Evolutionary conservation across 1,140 invertebrate genomes (phyloP).

Genomic region (Cherax destructor): DNA sequence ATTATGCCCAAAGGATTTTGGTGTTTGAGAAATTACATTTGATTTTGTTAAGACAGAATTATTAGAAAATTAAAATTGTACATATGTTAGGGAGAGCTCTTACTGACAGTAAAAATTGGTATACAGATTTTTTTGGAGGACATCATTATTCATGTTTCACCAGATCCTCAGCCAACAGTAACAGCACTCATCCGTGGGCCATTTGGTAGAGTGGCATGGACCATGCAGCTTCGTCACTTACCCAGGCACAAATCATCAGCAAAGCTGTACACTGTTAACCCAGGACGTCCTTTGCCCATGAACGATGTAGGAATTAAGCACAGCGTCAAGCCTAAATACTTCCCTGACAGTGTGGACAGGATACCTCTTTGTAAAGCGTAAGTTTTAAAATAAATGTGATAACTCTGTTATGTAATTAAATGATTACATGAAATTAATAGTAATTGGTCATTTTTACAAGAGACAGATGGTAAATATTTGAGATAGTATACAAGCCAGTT

Average conservation of each 20-base stretch:
- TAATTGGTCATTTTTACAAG: no score
- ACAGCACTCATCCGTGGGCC: conserved; percentile 90
- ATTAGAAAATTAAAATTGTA: no score
- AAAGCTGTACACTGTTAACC: conserved; percentile 84
- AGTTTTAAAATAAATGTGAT: conserved; percentile 74
- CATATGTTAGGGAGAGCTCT: no score
- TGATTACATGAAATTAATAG: neutral
- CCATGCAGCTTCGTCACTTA: conserved; percentile 89
- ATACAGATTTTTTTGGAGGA: no score
- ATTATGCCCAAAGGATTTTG: no score
- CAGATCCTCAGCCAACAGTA: conserved; percentile 80
- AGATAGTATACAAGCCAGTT: no score
- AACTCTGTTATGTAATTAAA: neutral
- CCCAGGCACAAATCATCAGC: conserved; percentile 84
- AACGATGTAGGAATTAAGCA: conserved; percentile 81
- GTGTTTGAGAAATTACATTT: no score
- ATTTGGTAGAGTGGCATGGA: conserved; percentile 96
- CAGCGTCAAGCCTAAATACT: conserved; percentile 84
- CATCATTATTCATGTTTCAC: neutral
- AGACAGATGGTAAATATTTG: no score
- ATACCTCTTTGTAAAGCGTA: conserved; percentile 88
- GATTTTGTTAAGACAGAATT: no score
- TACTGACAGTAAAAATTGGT: no score
- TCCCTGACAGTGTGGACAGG: conserved; percentile 88
- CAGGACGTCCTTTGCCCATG: conserved; percentile 86